phyloP scores from a whole-genome alignment of 2,113 vertebrate genomes.

The Origma solitaria region DNA sequence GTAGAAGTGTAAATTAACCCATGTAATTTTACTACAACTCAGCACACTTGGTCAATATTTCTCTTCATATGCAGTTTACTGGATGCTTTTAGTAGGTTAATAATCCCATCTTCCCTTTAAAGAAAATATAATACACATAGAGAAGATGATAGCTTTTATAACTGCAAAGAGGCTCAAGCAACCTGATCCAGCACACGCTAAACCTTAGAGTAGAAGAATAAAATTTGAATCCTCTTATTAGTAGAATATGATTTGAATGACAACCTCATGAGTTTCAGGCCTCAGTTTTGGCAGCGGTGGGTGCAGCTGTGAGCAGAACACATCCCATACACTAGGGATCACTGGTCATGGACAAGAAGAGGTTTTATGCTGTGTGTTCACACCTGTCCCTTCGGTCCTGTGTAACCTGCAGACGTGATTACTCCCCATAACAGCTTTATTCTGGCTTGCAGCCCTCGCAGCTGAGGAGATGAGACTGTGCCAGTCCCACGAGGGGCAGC shows the following conservation, averaged over 20 bases:
- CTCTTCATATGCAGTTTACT: neutral
- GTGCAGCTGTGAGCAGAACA: neutral
- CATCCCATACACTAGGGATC: neutral
- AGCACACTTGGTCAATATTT: neutral
- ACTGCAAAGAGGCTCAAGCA: neutral
- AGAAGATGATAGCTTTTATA: neutral
- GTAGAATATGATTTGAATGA: neutral
- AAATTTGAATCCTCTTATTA: neutral
- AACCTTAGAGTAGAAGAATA: neutral
- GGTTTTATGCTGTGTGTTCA: neutral
- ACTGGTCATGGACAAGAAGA: neutral
- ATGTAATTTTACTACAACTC: neutral
- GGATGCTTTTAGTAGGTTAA: neutral
- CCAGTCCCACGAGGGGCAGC: neutral
- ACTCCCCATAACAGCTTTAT: neutral
- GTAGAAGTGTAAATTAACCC: neutral
- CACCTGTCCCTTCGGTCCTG: neutral
- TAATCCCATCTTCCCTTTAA: neutral
- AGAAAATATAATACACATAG: neutral
- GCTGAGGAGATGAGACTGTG: neutral
- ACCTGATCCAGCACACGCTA: neutral
- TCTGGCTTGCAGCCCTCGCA: neutral
- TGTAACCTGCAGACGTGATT: neutral
- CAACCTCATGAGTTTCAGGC: neutral
- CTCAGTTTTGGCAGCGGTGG: neutral